Evolutionary conservation across 1,140 invertebrate species (phyloP), one percentile per base, ranked within the genome.

Genomic region (Cyclina sinensis): DNA sequence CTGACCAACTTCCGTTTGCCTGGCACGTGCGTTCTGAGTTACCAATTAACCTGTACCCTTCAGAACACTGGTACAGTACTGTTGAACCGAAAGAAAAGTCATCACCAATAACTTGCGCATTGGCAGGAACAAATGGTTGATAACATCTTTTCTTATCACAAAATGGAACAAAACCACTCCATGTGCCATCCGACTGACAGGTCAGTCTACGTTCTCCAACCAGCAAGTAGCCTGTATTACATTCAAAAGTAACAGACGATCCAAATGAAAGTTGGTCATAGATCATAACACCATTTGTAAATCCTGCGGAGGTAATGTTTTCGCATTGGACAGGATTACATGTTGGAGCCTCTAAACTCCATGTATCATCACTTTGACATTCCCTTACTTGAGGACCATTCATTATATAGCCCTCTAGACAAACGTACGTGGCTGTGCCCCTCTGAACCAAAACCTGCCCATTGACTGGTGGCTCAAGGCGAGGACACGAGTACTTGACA

Each of bases 391-490:
- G 83, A 0, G 80, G 74, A 0, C 95, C 95, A 16, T 90, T 62
- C 21, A 95, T 54, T 12, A 90, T 73, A 89, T 94, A 95, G 3
- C 94, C 95, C 24, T 85, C 48, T 9, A 90, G 46, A 88, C 94
- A 95, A 39, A 14, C 30, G 54, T 94, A 95, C 1, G 74, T 88
- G 39, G 90, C 90, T 92, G 98, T 98, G 94, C 99, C 99, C n/a
- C 97, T 97, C 0, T 97, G 98, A 12, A 98, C 97, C 0, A 98
- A 98, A 0, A 98, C 96, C 16, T 98, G 97, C 62, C 98, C 97
- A 92, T 98, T 97, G 46, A 97, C 97, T 27, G 88, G 86, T 4
- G 92, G 89, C 27, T 85, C n/a, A 4, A 97, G 96, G 0, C 98
- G 98, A 5, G 88, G 62, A 83, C 91, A 93, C 14, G 73, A 65